A percentile compares a stretch with the other conserved stretches of the same genome.
These are phyloP conservation scores for Hemaris fuciformis DNA, from an alignment of 2,888 invertebrate genomes.

Conservation along the genomic window DNA sequence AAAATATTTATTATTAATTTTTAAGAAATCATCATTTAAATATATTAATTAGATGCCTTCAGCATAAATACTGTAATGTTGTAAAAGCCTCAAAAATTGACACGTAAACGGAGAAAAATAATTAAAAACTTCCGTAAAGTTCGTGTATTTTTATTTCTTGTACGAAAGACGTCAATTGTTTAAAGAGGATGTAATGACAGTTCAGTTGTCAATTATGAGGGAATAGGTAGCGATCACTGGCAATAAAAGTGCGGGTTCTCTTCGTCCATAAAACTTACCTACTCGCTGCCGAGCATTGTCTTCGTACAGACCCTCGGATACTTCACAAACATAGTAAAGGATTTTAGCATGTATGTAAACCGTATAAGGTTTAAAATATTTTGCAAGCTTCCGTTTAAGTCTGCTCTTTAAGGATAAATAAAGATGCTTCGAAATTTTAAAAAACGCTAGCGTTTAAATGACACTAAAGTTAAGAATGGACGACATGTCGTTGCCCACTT, in stretches of 20 bases:
- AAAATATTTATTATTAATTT: too few relatives aligned
- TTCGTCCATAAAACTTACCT: constrained; percentile 75
- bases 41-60: too few relatives aligned
- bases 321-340: constrained; percentile 11
- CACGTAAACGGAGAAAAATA: background rate
- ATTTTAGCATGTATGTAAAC: constrained; percentile 33
- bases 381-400: background rate
- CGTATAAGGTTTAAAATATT: constrained; percentile 41
- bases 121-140: background rate
- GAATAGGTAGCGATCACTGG: constrained; percentile 79
- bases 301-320: constrained; percentile 35
- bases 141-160: background rate
- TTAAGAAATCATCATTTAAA: too few relatives aligned
- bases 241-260: constrained; percentile 76
- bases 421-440: background rate
- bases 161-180: constrained; percentile 48
- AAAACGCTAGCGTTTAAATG: background rate
- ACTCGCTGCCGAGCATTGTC: constrained; percentile 68
- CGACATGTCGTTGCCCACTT: background rate
- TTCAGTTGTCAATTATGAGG: constrained; percentile 77
- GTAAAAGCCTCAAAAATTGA: background rate
- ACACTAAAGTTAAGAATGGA: background rate
- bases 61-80: background rate
- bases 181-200: constrained; percentile 74
- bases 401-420: background rate